Conservation (phyloP, 2,113 vertebrate genomes). For the Pterophyllum scalare region DNA sequence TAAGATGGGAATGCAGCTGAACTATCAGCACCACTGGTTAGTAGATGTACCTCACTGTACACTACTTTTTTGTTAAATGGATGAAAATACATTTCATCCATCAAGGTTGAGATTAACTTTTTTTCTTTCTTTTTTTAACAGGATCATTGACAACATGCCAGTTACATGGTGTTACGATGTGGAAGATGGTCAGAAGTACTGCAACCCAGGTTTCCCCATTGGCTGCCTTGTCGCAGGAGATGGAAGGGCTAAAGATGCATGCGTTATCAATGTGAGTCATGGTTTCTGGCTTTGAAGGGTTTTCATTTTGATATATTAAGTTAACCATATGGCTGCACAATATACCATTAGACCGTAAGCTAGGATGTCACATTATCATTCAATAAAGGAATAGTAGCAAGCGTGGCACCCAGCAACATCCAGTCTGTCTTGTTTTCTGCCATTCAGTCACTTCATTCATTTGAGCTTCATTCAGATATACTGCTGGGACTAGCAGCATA, state of each 20-base stretch:
- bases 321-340: neutral
- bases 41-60: neutral
- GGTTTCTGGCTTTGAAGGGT: neutral
- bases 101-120: neutral
- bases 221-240: conserved; percentile 91
- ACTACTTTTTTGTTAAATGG: neutral
- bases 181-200: conserved; percentile 92
- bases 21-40: conserved; percentile 86
- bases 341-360: neutral
- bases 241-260: conserved; percentile 93
- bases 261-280: conserved; percentile 92
- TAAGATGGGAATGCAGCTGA: conserved; percentile 84
- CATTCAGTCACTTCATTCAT: neutral
- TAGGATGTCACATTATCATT: neutral
- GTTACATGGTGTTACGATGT: conserved; percentile 99
- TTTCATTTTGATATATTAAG: neutral
- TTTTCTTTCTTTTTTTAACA: conserved; percentile 53
- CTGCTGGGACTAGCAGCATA: no score
- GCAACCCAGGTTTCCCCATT: conserved; percentile 98
- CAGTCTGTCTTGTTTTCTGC: neutral
- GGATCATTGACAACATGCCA: conserved; percentile 99
- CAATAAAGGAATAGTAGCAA: neutral
- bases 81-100: neutral
- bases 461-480: neutral
- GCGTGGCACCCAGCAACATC: neutral